Base-by-base conservation (phyloP, 2,113 vertebrate species). In the Bostrychus sinensis region DNA sequence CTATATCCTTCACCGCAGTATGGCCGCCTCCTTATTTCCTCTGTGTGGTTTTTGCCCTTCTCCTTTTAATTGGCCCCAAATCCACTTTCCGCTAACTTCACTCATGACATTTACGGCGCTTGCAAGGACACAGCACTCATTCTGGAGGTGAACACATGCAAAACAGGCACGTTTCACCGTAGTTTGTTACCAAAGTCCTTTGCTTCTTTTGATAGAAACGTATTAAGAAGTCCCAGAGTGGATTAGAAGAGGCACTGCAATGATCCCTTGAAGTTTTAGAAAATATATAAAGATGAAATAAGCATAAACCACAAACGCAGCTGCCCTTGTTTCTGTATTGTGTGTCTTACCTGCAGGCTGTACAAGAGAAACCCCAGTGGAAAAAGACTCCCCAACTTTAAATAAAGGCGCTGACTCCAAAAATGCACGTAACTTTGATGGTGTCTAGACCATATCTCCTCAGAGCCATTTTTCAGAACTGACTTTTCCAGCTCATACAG, bases 1-100 rank as follows among this genome's bases (percentile, higher is more conserved):
- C 39, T 70, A 19, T 20, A n/a, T 66, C 61, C 36, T 55, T 77
- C 56, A 46, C 56, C 55, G 51, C 64, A 65, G 58, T 62, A 69
- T 48, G 38, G 3, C 39, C n/a, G 37, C 56, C 48, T 43, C 20
- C 20, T 70, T 34, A 48, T 43, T 61, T 46, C 4, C 53, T 66
- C 48, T 62, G 19, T 62, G 22, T 73, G n/a, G 19, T 57, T 60
- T 61, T 28, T 58, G 17, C 32, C 48, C 34, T 37, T 55, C 22
- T 13, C 12, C 17, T 46, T n/a, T 59, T 65, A 55, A 56, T 62
- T 62, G 37, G 61, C 41, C 12, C 9, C 38, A 43, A 53, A 42
- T 25, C 25, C 12, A 8, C 43, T 46, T 26, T 8, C 19, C 3
- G n/a, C n/a, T 20, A 56, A 38, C 26, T 45, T 19, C 28, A 16